phyloP scores from a whole-genome alignment of 2,113 vertebrate species.

The Gambusia affinis region DNA sequence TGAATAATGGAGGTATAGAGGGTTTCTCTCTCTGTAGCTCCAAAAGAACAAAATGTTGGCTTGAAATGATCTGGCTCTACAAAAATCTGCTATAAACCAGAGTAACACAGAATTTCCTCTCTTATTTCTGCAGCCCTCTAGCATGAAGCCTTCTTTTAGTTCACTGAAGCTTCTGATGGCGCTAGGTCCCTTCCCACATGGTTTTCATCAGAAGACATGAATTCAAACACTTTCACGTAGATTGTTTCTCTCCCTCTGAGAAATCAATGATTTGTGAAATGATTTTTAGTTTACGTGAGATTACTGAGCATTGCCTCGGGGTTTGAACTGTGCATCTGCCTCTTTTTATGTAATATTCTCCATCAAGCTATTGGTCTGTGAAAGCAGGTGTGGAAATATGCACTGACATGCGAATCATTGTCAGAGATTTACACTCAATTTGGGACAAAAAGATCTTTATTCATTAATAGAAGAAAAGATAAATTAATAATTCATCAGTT shows the following conservation, averaged over 20 bases:
- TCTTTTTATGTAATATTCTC: constrained; percentile 11
- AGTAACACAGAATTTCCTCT: not conserved
- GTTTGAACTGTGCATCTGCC: constrained; percentile 8
- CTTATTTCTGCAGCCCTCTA: constrained; percentile 5
- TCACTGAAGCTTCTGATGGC: constrained; percentile 22
- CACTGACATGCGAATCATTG: constrained; percentile 19
- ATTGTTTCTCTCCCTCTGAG: constrained; percentile 18
- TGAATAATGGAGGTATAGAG: constrained; percentile 20
- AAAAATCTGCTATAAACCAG: constrained; percentile 2
- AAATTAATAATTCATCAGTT: constrained; percentile 11
- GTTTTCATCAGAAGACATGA: constrained; percentile 9
- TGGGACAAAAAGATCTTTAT: constrained; percentile 16
- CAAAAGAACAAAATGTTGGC: not conserved
- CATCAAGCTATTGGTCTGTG: constrained; percentile 22
- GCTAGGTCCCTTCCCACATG: not conserved
- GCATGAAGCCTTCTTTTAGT: constrained; percentile 16
- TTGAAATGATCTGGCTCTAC: not conserved
- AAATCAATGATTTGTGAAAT: constrained; percentile 23
- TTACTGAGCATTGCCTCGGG: not conserved
- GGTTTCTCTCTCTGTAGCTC: constrained; percentile 1
- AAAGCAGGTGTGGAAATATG: constrained; percentile 35
- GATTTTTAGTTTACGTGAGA: constrained; percentile 40
- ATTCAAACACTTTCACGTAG: constrained; percentile 10
- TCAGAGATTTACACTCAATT: not conserved
- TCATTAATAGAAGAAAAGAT: constrained; percentile 1